phyloP scores from a whole-genome alignment of 2,888 invertebrate genomes.

The Lycophotia porphyrea region DNA sequence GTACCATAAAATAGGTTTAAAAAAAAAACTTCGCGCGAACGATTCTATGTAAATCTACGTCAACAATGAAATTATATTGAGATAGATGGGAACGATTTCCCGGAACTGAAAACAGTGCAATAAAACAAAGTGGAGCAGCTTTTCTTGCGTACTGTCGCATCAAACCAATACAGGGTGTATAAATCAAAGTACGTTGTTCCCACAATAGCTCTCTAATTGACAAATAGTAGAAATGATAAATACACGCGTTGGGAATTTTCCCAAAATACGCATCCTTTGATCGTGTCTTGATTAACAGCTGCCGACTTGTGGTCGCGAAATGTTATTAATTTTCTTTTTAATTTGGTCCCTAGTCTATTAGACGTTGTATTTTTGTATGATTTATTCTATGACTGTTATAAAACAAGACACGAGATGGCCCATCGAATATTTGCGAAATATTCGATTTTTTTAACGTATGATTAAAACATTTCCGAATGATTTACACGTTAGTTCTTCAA shows the following conservation, averaged over 20 bases:
- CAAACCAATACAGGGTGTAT: constrained; percentile 78
- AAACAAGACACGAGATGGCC: constrained; percentile 71
- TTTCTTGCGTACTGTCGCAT: constrained; percentile 59
- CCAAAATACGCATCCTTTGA: constrained; percentile 88
- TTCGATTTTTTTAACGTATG: constrained; percentile 70
- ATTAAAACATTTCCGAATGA: constrained; percentile 65
- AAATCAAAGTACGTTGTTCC: constrained; percentile 87
- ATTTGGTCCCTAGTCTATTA: constrained; percentile 82
- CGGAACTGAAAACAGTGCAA: constrained; percentile 62
- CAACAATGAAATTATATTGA: constrained; percentile 68
- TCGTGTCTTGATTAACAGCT: constrained; percentile 87
- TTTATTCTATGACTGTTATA: constrained; percentile 74
- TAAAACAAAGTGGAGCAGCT: constrained; percentile 66
- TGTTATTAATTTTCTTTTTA: constrained; percentile 89
- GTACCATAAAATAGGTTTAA: constrained; percentile 50
- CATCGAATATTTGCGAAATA: constrained; percentile 70
- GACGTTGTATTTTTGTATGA: constrained; percentile 79
- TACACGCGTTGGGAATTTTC: constrained; percentile 86
- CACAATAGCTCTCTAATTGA: constrained; percentile 89
- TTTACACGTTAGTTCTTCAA: constrained; percentile 64
- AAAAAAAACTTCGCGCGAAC: constrained; percentile 36
- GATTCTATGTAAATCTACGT: constrained; percentile 63
- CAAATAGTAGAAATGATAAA: constrained; percentile 90
- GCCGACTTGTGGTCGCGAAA: constrained; percentile 82
- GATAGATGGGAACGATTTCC: constrained; percentile 61